A percentile compares a stretch with the other conserved stretches of the same genome.
These are phyloP conservation scores for Nothoprocta perdicaria DNA, from an alignment of 2,113 vertebrate genomes.

Conservation along the genomic window DNA sequence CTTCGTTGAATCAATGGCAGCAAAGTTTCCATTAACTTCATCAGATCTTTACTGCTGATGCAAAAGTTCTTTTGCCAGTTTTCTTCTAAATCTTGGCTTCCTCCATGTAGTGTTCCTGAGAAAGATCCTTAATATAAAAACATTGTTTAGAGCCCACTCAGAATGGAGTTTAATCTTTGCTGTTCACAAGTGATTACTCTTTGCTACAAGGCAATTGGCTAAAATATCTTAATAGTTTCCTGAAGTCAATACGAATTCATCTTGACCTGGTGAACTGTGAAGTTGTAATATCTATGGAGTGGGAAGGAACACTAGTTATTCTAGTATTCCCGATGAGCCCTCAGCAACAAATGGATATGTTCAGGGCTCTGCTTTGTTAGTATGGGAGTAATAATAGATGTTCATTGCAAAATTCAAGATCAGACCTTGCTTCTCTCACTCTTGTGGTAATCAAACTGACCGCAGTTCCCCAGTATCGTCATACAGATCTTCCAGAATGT, in stretches of 20 bases:
- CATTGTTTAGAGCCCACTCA: not conserved
- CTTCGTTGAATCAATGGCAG: not conserved
- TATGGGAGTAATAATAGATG: slow-evolving; percentile 57
- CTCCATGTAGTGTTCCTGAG: not conserved
- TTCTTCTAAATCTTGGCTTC: not conserved
- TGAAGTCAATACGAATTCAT: slow-evolving; percentile 39
- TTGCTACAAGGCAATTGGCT: not conserved
- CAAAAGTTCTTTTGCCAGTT: not conserved
- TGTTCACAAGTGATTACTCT: not conserved
- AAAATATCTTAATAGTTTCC: slow-evolving; percentile 13
- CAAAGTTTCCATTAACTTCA: not conserved
- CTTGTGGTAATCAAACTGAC: slow-evolving; percentile 58
- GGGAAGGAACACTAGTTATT: slow-evolving; percentile 20
- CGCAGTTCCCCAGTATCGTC: slow-evolving; percentile 55
- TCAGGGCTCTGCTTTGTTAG: slow-evolving; percentile 47
- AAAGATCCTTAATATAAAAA: not conserved
- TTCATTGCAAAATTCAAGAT: slow-evolving; percentile 36
- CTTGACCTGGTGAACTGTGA: not conserved
- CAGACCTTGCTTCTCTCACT: slow-evolving; percentile 47
- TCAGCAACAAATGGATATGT: slow-evolving; percentile 37
- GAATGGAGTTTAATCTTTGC: not conserved
- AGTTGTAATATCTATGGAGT: not conserved
- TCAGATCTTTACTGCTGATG: not conserved
- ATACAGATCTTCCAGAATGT: slow-evolving; percentile 31
- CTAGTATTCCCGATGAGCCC: slow-evolving; percentile 9